A percentile compares a stretch with the other conserved stretches of the same genome.
Evolutionary conservation across 2,888 invertebrate genomes (phyloP).

Genomic region (Acleris sparsana): DNA sequence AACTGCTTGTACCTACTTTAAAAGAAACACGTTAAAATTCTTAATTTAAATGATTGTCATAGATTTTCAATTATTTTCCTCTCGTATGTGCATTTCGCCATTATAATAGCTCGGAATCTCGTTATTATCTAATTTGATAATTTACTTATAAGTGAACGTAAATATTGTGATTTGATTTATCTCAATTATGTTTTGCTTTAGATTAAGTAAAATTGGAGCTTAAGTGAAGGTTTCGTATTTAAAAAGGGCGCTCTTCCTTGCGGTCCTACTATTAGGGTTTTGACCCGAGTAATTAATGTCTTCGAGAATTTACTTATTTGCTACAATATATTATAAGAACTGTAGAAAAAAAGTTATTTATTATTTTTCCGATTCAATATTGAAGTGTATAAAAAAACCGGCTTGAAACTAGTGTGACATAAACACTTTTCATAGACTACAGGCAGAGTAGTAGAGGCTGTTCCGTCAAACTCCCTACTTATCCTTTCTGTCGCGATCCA

Average conservation of each 20-base stretch:
- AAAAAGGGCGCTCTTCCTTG: constrained; percentile 54
- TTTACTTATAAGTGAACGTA: constrained; percentile 46
- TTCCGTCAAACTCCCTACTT: constrained; percentile 46
- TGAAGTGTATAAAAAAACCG: constrained; percentile 58
- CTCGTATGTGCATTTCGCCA: constrained; percentile 9
- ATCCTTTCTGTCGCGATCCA: constrained; percentile 85
- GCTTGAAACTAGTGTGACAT: constrained; percentile 52
- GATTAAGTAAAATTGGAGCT: constrained; percentile 45
- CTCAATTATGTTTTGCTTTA: constrained; percentile 54
- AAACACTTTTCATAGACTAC: constrained; percentile 63
- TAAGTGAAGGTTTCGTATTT: constrained; percentile 50
- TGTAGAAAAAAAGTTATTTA: constrained; percentile 67
- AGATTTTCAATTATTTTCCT: constrained; percentile 46
- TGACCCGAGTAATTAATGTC: constrained; percentile 61
- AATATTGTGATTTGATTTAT: constrained; percentile 45
- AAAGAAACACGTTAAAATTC: background rate
- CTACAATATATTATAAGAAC: constrained; percentile 65
- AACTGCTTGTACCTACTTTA: too few relatives aligned
- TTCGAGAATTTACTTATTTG: constrained; percentile 59
- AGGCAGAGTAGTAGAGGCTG: constrained; percentile 49
- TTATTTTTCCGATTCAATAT: constrained; percentile 52
- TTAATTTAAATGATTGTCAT: constrained; percentile 7
- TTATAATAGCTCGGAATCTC: constrained; percentile 38
- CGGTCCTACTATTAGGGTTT: constrained; percentile 53
- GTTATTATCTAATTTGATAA: constrained; percentile 38